phyloP scores from a whole-genome alignment of 2,888 invertebrate genomes.

The Eutolmus rufibarbis region DNA sequence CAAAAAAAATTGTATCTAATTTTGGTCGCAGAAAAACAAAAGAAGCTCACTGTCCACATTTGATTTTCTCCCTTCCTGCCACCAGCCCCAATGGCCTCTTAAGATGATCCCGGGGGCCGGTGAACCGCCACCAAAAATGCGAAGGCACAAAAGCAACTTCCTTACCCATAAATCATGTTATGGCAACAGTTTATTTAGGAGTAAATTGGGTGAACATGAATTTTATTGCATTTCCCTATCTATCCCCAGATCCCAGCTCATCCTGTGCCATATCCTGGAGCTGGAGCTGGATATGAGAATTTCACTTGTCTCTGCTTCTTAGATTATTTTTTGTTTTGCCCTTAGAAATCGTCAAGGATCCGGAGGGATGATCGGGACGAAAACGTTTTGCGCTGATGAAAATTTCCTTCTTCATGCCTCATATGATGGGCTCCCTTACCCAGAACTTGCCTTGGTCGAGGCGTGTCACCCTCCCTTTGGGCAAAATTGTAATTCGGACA shows the following conservation, averaged over 20 bases:
- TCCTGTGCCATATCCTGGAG: background rate
- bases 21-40: background rate
- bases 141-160: background rate
- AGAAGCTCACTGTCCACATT: background rate
- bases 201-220: constrained; percentile 48
- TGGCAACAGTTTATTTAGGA: constrained; percentile 49
- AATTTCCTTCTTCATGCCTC: constrained; percentile 31
- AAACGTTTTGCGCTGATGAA: constrained; percentile 30
- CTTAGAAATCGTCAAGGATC: background rate
- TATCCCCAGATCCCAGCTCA: background rate
- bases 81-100: background rate
- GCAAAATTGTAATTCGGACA: constrained; percentile 29
- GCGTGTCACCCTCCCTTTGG: background rate
- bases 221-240: constrained; percentile 47
- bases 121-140: background rate
- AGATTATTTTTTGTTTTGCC: background rate
- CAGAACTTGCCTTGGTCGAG: background rate
- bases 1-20: constrained; percentile 34
- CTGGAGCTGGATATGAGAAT: background rate
- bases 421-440: background rate
- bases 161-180: constrained; percentile 47
- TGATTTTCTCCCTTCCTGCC: background rate
- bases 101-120: background rate
- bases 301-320: background rate
- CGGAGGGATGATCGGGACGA: background rate